Base-by-base conservation (phyloP, 2,888 invertebrate species). In the Rhodophaea formosa region DNA sequence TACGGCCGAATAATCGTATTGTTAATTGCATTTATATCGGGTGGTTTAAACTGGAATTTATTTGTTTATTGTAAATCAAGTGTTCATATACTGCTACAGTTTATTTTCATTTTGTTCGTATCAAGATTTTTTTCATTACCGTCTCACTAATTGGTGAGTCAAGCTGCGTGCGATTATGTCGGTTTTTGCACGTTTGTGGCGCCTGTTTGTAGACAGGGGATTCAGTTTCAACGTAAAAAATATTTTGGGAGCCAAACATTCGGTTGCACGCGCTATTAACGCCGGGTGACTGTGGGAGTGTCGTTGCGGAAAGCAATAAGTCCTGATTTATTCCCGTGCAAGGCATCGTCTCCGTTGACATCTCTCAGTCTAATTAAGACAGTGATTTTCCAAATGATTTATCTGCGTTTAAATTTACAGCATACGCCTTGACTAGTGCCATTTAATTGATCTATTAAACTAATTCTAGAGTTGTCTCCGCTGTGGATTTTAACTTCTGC, bases 191-290 rank as follows among this genome's bases (percentile, higher is more conserved):
- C 80, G 78, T 71, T 72, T 69, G 73, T 84, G 87, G 87, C 84
- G 83, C 83, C 83, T 82, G 76, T 72, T 70, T 70, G 67, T 74
- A 75, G 77, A 72, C 75, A 68, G 67, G 63, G 74, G 70, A 75
- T 86, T 74, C 71, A 76, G 78, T 88, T 86, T 80, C 86, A 79
- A 60, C 70, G 74, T 77, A 82, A 89, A 88, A 88, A 87, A 82
- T 72, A 72, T 74, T 79, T 72, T 39, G 32, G 51, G 35, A 51
- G 51, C 75, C 71, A 80, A 84, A 82, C 79, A 84, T 85, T 84
- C 84, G 82, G 82, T 80, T 89, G 86, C 88, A 90, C 88, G 90
- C 88, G 87, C 88, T 85, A 90, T 90, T 90, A 88, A 88, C 86
- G 83, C 82, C 80, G 79, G 82, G 74, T 81, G 83, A 77, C 84